Evolutionary conservation across 2,113 vertebrate species (phyloP).

Genomic region (Microcebus lehilahytsara): DNA sequence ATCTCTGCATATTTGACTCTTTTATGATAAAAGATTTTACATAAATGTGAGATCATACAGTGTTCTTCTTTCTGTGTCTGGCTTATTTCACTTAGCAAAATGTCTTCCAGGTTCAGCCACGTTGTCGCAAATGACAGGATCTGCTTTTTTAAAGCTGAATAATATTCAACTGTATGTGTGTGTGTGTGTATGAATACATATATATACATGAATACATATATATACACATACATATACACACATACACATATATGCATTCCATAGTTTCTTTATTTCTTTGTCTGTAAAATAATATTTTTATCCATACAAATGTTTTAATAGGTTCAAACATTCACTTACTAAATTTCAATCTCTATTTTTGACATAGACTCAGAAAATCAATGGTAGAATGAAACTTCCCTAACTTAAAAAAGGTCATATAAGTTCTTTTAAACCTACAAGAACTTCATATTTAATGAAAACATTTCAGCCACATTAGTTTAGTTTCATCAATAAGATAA

Average conservation of each 20-base stretch:
- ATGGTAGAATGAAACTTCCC: background rate
- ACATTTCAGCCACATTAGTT: background rate
- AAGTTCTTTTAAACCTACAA: background rate
- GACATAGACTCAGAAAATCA: background rate
- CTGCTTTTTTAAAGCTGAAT: background rate
- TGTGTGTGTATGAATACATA: background rate
- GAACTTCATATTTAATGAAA: background rate
- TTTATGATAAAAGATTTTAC: background rate
- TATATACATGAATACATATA: background rate
- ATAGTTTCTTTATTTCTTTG: background rate
- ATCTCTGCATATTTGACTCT: background rate
- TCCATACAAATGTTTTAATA: background rate
- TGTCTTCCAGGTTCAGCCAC: background rate
- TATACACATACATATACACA: background rate
- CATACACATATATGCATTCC: background rate
- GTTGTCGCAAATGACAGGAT: background rate
- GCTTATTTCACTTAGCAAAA: background rate
- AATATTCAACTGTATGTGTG: background rate
- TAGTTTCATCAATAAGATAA: conserved; percentile 3
- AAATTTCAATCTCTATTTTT: conserved; percentile 32
- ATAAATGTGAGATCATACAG: background rate
- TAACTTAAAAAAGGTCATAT: background rate
- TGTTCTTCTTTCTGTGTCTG: background rate
- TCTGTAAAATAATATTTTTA: background rate
- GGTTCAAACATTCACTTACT: background rate